Conservation (phyloP, 30 jellyfish, hydroid and myxozoan species). For the Nemopilema nomurai region DNA sequence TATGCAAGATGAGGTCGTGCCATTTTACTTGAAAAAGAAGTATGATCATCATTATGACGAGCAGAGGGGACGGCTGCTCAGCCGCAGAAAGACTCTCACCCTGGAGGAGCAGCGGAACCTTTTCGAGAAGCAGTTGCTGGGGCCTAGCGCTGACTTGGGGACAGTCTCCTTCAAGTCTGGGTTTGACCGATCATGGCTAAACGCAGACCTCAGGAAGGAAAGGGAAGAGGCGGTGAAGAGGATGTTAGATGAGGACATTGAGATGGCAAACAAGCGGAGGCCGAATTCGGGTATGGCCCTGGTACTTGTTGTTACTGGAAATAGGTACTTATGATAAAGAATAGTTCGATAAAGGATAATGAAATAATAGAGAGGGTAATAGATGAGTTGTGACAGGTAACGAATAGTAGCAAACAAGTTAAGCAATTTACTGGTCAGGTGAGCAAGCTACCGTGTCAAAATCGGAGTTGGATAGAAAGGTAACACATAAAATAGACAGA, state of each 20-base stretch:
- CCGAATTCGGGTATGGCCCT: conserved; percentile 34
- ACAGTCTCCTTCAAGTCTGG: conserved; percentile 55
- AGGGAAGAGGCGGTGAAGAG: conserved; percentile 38
- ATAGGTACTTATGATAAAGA: too few species aligned
- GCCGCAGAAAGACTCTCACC: conserved; percentile 48
- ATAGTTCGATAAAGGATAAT: not conserved
- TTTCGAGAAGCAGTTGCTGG: conserved; percentile 25
- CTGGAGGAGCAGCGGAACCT: conserved; percentile 26
- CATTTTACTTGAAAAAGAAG: conserved; percentile 62
- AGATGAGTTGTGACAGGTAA: too few species aligned
- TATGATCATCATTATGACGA: conserved; percentile 28
- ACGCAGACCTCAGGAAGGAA: conserved; percentile 16
- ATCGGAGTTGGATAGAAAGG: too few species aligned
- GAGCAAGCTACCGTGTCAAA: too few species aligned
- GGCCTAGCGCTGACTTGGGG: conserved; percentile 75
- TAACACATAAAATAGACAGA: too few species aligned
- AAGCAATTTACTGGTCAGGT: too few species aligned
- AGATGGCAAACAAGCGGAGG: conserved; percentile 21
- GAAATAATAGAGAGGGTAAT: too few species aligned
- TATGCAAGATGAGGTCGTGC: conserved; percentile 47
- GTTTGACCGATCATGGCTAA: conserved; percentile 22
- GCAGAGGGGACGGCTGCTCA: not conserved
- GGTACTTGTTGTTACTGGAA: not conserved
- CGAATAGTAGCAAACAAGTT: too few species aligned
- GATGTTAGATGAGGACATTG: conserved; percentile 34